Percentiles rank a stretch among this genome's conserved stretches.
These are phyloP conservation scores for Perca fluviatilis DNA, from an alignment of 2,113 vertebrate genomes.

Conservation along the genomic window DNA sequence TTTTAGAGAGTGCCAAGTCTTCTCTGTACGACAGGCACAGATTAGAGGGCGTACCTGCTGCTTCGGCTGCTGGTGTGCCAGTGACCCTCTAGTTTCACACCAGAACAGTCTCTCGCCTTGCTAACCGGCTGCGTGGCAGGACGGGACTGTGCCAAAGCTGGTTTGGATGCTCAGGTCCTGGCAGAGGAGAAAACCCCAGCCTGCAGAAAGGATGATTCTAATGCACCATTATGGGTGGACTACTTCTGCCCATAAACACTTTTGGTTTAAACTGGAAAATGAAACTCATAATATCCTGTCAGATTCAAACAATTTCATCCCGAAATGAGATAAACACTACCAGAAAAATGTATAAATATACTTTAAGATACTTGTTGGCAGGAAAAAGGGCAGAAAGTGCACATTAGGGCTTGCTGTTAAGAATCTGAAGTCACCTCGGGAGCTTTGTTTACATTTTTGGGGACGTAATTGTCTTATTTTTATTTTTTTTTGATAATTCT, in stretches of 20 bases:
- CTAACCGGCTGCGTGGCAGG: conserved; percentile 11
- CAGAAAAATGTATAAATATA: not conserved
- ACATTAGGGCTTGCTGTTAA: not conserved
- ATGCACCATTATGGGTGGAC: not conserved
- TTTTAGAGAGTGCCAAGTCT: conserved; percentile 40
- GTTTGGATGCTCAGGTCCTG: not conserved
- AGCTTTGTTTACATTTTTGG: not conserved
- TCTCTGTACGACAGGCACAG: conserved; percentile 6
- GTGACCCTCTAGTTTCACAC: conserved; percentile 45
- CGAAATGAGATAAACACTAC: not conserved
- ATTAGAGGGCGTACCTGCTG: conserved; percentile 51
- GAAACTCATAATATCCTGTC: not conserved
- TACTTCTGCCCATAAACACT: not conserved
- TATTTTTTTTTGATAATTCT: not conserved
- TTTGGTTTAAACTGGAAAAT: not conserved
- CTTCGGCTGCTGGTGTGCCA: conserved; percentile 11
- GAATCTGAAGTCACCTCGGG: not conserved
- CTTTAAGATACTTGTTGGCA: not conserved
- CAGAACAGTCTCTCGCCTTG: conserved; percentile 38
- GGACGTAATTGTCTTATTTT: not conserved
- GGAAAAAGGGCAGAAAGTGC: not conserved
- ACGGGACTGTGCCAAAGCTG: not conserved
- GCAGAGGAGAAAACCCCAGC: not conserved
- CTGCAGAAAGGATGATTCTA: not conserved
- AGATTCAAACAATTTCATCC: not conserved